Evolutionary conservation across 1,140 invertebrate species (phyloP).

Genomic region (Cheumatopsyche charites): DNA sequence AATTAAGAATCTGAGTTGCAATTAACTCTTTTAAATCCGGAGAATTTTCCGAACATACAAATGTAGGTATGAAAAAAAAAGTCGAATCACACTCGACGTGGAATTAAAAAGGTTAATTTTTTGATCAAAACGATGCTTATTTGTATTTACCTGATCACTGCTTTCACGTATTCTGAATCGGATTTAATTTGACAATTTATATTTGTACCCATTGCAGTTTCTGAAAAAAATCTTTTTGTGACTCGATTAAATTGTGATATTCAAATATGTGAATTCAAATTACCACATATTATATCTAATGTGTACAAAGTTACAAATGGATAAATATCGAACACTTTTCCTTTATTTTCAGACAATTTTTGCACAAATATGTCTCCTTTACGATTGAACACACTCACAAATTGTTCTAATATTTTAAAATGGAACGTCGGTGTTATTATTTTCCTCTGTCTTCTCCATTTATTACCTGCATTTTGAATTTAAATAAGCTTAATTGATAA

Average conservation of each 20-base stretch:
- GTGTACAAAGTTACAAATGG: conserved; percentile 75
- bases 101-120: too few species aligned
- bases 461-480: conserved; percentile 38
- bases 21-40: too few species aligned
- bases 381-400: conserved; percentile 79
- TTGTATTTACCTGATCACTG: conserved; percentile 41
- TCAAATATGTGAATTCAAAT: too few species aligned
- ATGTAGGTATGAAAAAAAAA: too few species aligned
- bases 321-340: conserved; percentile 69
- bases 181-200: conserved; percentile 40
- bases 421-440: conserved; percentile 81
- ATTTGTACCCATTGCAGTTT: conserved; percentile 40
- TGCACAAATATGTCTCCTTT: conserved; percentile 70
- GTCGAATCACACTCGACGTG: too few species aligned
- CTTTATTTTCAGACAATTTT: conserved; percentile 65
- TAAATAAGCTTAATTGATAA: not conserved
- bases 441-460: conserved; percentile 42
- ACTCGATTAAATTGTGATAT: too few species aligned
- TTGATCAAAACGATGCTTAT: too few species aligned
- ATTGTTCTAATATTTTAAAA: conserved; percentile 84
- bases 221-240: conserved; percentile 10
- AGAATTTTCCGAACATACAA: too few species aligned
- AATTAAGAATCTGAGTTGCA: not conserved
- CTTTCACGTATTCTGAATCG: conserved; percentile 38
- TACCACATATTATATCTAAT: conserved; percentile 82